These are phyloP conservation scores for Apis florea DNA, from an alignment of 1,140 invertebrate species.

Conservation along the genomic window DNA sequence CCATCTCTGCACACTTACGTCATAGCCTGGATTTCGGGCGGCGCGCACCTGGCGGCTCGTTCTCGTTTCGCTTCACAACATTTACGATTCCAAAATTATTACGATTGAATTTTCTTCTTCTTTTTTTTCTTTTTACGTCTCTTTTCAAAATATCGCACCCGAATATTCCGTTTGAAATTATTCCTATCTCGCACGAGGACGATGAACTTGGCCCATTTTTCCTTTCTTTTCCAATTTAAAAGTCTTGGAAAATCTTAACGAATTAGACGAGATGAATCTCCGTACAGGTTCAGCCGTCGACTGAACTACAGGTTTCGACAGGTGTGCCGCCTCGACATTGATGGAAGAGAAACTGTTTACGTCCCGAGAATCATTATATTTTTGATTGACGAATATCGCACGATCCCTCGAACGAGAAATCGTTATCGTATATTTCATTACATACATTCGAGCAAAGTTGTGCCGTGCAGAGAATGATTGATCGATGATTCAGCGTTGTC, in stretches of 20 bases:
- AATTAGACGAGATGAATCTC: background rate
- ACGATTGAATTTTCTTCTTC: too few species aligned
- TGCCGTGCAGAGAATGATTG: background rate
- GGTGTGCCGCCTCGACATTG: too few species aligned
- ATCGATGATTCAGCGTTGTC: background rate
- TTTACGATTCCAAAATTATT: too few species aligned
- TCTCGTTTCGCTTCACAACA: background rate
- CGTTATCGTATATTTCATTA: too few species aligned
- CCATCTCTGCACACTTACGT: constrained; percentile 66
- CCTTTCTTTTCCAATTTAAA: background rate
- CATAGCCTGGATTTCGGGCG: constrained; percentile 45
- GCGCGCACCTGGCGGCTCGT: constrained; percentile 9
- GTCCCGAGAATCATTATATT: too few species aligned
- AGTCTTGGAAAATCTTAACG: background rate
- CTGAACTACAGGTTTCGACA: background rate
- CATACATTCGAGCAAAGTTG: too few species aligned
- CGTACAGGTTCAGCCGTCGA: too few species aligned
- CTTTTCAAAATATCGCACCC: too few species aligned
- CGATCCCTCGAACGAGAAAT: too few species aligned
- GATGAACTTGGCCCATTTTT: background rate
- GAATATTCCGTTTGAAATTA: background rate
- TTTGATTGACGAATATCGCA: too few species aligned
- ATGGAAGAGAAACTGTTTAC: background rate
- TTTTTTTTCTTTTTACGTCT: too few species aligned
- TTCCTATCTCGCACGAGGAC: background rate